Base-by-base conservation (phyloP, 2,113 vertebrate species). In the Paralichthys olivaceus region DNA sequence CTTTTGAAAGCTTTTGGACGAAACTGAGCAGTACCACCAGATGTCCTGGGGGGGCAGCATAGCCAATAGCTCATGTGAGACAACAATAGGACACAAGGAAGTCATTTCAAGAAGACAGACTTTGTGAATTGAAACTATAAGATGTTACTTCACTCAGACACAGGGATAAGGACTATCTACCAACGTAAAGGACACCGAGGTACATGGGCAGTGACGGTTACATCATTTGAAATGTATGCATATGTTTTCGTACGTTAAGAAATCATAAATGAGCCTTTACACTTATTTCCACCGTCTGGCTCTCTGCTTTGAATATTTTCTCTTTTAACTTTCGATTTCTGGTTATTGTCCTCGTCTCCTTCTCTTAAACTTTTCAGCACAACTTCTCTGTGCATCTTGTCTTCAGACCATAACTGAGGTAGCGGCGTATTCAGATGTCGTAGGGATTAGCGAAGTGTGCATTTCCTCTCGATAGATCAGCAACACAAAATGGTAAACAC, bases 401-500 rank as follows among this genome's bases (percentile, higher is more conserved):
- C 43, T 43, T 34, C 28, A 51, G 49, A 47, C 43, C 43, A 45
- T 65, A 45, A 29, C 11, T 43, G 23, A 69, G 70, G 68, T 20
- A 71, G 32, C 75, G 43, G 28, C 64, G 64, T 25, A 51, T 70
- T 80, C 69, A 64, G 67, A 73, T 55, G 61, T 55, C 62, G 63
- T 55, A 65, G 29, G 47, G 40, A 72, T 29, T 55, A 69, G 72
- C 56, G 40, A 70, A 70, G 37, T 29, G 37, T 20, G 64, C 51
- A 58, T 80, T 75, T 81, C 7, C 19, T 55, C 51, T 29, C 75
- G 72, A 87, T 80, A 81, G 83, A 87, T 87, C 75, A 65, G 72
- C 60, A 64, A 65, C 78, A 80, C 73, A 55, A 79, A 85, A 68
- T 79, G 57, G 76, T 73, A 90, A 89, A 83, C 87, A 90, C 40